Evolutionary conservation across 2,888 invertebrate species (phyloP).

Genomic region (Eupsilia transversa): DNA sequence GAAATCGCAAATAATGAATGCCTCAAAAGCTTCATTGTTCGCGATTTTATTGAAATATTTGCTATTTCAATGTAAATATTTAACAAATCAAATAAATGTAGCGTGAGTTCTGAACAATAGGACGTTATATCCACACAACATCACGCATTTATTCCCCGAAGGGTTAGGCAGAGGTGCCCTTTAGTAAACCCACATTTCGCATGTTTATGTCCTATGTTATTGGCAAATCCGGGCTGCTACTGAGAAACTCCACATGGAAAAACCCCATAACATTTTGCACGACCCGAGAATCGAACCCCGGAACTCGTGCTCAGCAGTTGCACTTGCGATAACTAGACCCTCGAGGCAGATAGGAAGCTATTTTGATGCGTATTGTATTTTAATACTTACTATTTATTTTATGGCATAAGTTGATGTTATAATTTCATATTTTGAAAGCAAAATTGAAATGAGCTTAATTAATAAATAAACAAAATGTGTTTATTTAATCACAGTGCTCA

Average conservation of each 20-base stretch:
- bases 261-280: too few species aligned
- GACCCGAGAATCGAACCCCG: too few species aligned
- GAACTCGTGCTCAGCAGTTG: too few species aligned
- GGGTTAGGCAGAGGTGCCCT: too few species aligned
- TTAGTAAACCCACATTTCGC: too few species aligned
- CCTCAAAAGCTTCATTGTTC: conserved; percentile 30
- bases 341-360: too few species aligned
- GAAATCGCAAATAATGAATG: conserved; percentile 26
- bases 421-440: neutral
- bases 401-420: neutral
- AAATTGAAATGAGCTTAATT: neutral
- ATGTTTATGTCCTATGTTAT: too few species aligned
- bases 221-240: too few species aligned
- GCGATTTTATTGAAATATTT: conserved; percentile 18
- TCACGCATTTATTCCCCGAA: too few species aligned
- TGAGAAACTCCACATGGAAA: too few species aligned
- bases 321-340: too few species aligned
- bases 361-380: neutral
- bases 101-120: conserved; percentile 6
- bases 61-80: conserved; percentile 15
- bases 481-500: neutral
- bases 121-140: too few species aligned
- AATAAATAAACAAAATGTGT: conserved; percentile 1
- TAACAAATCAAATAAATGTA: conserved; percentile 20
- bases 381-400: conserved; percentile 4